These are phyloP conservation scores for Euclidia mi DNA, from an alignment of 2,888 invertebrate genomes.

Conservation along the genomic window DNA sequence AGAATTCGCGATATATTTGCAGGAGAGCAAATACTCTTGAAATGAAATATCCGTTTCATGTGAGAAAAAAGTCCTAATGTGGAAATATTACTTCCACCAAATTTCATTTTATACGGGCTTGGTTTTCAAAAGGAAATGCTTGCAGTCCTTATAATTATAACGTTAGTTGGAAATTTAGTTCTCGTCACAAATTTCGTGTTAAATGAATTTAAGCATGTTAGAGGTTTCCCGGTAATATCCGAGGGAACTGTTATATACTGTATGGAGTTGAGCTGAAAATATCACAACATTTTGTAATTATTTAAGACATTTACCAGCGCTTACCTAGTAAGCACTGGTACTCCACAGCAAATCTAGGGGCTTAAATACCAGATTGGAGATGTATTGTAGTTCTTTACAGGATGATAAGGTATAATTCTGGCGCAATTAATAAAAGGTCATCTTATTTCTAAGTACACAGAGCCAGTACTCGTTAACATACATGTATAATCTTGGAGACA, in stretches of 20 bases:
- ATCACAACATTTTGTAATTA: no score
- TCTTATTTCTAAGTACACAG: no score
- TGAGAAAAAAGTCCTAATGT: conserved; percentile 31
- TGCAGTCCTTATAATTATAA: conserved; percentile 1
- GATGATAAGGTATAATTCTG: no score
- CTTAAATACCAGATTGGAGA: no score
- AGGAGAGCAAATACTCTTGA: conserved; percentile 42
- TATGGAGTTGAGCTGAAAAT: not conserved
- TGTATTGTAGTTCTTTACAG: no score
- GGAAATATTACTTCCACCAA: conserved; percentile 30
- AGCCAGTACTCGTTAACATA: no score
- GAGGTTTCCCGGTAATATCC: conserved; percentile 1
- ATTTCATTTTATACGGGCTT: conserved; percentile 8
- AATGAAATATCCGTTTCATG: conserved; percentile 41
- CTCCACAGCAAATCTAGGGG: no score
- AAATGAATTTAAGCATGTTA: conserved; percentile 2
- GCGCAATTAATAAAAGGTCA: no score
- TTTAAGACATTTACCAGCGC: no score
- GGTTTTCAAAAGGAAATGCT: conserved; percentile 13
- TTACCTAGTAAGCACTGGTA: no score
- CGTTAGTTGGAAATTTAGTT: conserved; percentile 9
- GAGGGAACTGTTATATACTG: not conserved
- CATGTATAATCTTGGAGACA: no score
- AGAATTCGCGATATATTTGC: conserved; percentile 56
- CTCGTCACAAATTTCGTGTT: conserved; percentile 8